Base-by-base conservation (phyloP, 1,140 invertebrate species). In the Hestina assimilis region DNA sequence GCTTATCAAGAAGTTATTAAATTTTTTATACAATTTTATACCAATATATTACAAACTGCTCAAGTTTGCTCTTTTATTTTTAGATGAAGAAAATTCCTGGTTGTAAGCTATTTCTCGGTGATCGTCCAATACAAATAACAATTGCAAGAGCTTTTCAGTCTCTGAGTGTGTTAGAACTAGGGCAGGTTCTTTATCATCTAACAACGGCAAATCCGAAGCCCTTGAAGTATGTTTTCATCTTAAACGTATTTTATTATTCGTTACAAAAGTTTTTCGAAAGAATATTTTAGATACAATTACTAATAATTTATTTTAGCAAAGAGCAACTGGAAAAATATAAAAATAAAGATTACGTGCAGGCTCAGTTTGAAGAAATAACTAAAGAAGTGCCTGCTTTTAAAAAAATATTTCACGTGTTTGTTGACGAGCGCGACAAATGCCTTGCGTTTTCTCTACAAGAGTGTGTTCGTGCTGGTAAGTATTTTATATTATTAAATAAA, bases 321-420 rank as follows among this genome's bases (percentile, higher is more conserved):
- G 92, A 96, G 75, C 96, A 98, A 64, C 93, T 99, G 14, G 97
- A 99, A 84, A 93, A 92, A 64, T 98, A 95, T 77, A 99, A 98
- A 88, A 91, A 96, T 64, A 92, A 92, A 64, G 97, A 98, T 84
- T 90, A 98, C 51, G 79, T 99, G n/a, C 96, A 98, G 75, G 92
- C 96, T 75, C 90, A 99, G 71, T 91, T 99, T 68, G 92, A 93
- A 28, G 95, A 98, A 81, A 94, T 99, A 90, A 93, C 94, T 4
- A 94, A 92, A 43, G 93, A 99, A 75, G 99, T 95, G 87, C 98
- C 98, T 1, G 94, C 93, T 3, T 91, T 99, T 15, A 94, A 93
- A 50, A 92, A 88, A 56, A 86, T 88, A 62, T 88, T 86, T 57
- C 82, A 94, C 81, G 97, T 99, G 1, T 97, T 99, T 89, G 94